These are phyloP conservation scores for Stratiomys singularior DNA, from an alignment of 2,888 invertebrate genomes.

Conservation along the genomic window DNA sequence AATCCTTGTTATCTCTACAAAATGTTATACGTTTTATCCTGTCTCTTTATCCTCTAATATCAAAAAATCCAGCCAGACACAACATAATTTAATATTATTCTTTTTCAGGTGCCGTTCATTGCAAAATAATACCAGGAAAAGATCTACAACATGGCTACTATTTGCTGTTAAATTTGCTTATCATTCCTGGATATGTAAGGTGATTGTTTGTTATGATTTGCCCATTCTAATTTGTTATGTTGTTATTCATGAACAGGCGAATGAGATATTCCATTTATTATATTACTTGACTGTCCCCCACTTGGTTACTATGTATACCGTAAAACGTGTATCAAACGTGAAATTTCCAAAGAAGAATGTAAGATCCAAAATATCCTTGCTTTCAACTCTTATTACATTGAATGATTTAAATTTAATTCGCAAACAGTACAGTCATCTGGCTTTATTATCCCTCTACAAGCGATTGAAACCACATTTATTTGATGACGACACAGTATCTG, in stretches of 20 bases:
- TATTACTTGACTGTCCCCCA: constrained; percentile 19
- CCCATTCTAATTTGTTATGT: too few species aligned
- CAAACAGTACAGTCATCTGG: constrained; percentile 17
- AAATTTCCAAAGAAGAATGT: constrained; percentile 9
- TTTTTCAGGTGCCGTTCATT: constrained; percentile 19
- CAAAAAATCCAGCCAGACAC: too few species aligned
- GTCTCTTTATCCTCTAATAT: too few species aligned
- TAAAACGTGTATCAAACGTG: not conserved
- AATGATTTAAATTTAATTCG: not conserved
- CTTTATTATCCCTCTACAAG: constrained; percentile 29
- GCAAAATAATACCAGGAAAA: not conserved
- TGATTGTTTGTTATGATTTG: not conserved
- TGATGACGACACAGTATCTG: not conserved
- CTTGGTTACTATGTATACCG: constrained; percentile 5
- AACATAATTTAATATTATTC: too few species aligned
- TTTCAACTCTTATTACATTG: too few species aligned
- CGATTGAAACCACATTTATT: constrained; percentile 30
- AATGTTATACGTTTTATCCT: too few species aligned
- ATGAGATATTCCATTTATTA: constrained; percentile 31
- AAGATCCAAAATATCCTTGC: not conserved
- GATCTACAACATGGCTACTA: constrained; percentile 31
- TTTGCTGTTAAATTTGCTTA: constrained; percentile 1
- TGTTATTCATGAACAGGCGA: not conserved
- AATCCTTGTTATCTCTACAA: too few species aligned
- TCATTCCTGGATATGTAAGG: not conserved